A percentile compares a stretch with the other conserved stretches of the same genome.
phyloP scores from a whole-genome alignment of 2,797 vertebrate species.

The Orientallactaga sibirica region DNA sequence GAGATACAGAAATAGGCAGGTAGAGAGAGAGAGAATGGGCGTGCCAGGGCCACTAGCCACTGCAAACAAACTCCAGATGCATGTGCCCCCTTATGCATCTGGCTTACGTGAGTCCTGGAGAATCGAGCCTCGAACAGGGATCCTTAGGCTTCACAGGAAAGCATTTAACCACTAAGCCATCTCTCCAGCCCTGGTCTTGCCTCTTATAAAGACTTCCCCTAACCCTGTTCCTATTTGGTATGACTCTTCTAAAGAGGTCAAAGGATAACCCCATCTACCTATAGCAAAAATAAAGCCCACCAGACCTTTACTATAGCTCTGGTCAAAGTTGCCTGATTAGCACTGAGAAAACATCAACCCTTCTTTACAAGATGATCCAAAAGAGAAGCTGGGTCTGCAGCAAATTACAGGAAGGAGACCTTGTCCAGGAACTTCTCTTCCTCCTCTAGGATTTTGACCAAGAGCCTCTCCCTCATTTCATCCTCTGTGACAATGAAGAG shows the following conservation, averaged over 20 bases:
- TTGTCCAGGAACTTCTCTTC: not conserved
- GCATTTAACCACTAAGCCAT: too few species aligned
- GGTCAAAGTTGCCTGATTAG: not conserved
- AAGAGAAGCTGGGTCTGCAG: not conserved
- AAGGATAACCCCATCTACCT: not conserved
- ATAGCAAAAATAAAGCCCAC: not conserved
- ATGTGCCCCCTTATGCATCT: too few species aligned
- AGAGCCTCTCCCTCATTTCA: not conserved
- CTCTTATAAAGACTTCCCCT: constrained; percentile 4
- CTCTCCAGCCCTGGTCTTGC: not conserved
- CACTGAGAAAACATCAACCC: not conserved
- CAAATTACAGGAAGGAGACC: not conserved
- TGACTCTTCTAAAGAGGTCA: not conserved
- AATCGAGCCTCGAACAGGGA: too few species aligned
- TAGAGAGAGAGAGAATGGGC: too few species aligned
- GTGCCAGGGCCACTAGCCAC: too few species aligned
- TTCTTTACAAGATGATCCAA: not conserved
- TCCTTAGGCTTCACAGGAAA: too few species aligned
- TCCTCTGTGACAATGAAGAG: not conserved
- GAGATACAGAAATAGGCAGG: too few species aligned
- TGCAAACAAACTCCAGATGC: too few species aligned
- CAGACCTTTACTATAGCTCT: not conserved
- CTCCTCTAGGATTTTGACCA: not conserved
- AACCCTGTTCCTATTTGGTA: not conserved
- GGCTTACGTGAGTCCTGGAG: too few species aligned